Percentiles rank a stretch among this genome's conserved stretches.
Conservation (phyloP, 2,888 invertebrate genomes). For the Scaptomyza flava region DNA sequence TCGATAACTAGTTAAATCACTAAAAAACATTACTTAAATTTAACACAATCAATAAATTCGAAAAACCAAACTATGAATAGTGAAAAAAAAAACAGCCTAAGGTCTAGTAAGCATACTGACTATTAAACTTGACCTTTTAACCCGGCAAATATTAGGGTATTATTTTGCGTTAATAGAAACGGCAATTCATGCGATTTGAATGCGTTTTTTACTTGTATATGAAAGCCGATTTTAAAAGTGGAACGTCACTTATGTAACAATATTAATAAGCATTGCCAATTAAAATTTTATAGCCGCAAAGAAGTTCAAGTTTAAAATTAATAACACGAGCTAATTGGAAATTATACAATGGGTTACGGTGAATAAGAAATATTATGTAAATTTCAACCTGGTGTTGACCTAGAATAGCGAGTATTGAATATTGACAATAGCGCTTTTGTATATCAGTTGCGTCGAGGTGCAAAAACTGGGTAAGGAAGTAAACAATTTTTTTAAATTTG, state of each 20-base stretch:
- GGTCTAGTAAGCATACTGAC: constrained; percentile 22
- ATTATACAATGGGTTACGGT: constrained; percentile 41
- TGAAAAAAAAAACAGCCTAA: constrained; percentile 1
- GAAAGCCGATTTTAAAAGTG: constrained; percentile 29
- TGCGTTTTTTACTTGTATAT: constrained; percentile 40
- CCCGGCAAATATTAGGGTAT: constrained; percentile 16
- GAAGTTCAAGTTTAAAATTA: constrained; percentile 73
- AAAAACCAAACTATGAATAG: neutral
- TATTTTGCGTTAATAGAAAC: constrained; percentile 18
- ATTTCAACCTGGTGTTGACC: constrained; percentile 63
- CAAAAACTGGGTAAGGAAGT: constrained; percentile 68
- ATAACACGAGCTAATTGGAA: constrained; percentile 74
- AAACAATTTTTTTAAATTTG: constrained; percentile 52
- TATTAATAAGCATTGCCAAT: constrained; percentile 36
- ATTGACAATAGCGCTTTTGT: constrained; percentile 45
- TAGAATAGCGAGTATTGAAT: constrained; percentile 58
- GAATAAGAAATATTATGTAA: constrained; percentile 62
- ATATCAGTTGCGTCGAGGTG: constrained; percentile 46
- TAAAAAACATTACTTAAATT: too few species aligned
- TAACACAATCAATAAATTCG: neutral
- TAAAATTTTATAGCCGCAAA: constrained; percentile 39
- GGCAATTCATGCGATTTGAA: constrained; percentile 50
- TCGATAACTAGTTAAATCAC: too few species aligned
- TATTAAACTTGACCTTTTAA: constrained; percentile 46
- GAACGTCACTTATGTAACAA: constrained; percentile 11